Percentiles rank a stretch among this genome's conserved stretches.
These are phyloP conservation scores for Ciconia nigra DNA, from an alignment of 2,797 vertebrate species.

Conservation along the genomic window DNA sequence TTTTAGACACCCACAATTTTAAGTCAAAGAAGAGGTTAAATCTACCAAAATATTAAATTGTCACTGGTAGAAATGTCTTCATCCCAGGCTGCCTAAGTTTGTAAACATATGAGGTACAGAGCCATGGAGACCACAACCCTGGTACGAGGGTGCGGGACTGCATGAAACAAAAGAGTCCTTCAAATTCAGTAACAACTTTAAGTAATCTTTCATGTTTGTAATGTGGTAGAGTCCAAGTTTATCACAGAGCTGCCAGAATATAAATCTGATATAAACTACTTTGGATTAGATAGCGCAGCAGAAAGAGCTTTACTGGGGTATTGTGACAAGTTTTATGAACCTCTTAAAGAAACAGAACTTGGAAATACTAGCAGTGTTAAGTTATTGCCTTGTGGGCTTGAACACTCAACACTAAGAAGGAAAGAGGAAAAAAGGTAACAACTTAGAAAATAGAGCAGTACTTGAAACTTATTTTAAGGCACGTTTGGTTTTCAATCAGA, in stretches of 20 bases:
- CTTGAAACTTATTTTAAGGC: background rate
- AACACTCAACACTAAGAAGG: background rate
- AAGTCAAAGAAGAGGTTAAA: background rate
- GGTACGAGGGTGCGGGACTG: background rate
- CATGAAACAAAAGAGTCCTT: constrained; percentile 35
- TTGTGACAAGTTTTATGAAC: constrained; percentile 21
- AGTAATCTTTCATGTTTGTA: constrained; percentile 41
- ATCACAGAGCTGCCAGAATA: constrained; percentile 48
- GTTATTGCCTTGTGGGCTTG: background rate
- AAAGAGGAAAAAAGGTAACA: background rate
- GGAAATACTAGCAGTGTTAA: background rate
- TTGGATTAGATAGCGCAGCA: constrained; percentile 50
- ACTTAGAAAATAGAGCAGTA: background rate
- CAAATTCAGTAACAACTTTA: constrained; percentile 29
- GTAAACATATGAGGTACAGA: background rate
- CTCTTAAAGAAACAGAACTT: constrained; percentile 45
- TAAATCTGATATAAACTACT: constrained; percentile 64
- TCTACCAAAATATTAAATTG: background rate
- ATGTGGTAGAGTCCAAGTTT: constrained; percentile 43
- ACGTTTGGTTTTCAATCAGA: background rate
- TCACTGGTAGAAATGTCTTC: background rate
- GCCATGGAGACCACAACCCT: background rate
- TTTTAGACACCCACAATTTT: background rate
- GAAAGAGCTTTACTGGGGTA: constrained; percentile 32
- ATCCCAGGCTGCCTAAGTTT: background rate